A percentile compares a stretch with the other conserved stretches of the same genome.
phyloP scores from a whole-genome alignment of 1,140 invertebrate genomes.

The Phymastichus coffea region DNA sequence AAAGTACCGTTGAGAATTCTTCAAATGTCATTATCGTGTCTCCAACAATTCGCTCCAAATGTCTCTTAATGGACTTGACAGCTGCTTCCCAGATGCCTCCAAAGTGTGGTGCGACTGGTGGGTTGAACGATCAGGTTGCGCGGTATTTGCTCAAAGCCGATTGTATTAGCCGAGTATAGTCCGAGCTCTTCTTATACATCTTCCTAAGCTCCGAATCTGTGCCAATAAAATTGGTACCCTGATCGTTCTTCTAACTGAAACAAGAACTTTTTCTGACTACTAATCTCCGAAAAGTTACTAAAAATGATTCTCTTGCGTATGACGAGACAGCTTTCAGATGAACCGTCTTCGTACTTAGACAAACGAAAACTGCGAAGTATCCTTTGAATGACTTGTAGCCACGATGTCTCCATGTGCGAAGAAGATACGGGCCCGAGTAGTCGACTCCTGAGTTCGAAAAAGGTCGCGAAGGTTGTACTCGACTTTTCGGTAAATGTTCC shows the following conservation, averaged over 20 bases:
- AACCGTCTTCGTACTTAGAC: background rate
- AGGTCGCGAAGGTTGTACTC: background rate
- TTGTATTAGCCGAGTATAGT: background rate
- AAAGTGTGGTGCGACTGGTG: background rate
- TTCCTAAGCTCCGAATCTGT: background rate
- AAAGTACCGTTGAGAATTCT: too few species aligned
- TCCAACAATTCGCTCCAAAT: too few species aligned
- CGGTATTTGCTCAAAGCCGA: background rate
- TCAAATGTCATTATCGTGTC: too few species aligned
- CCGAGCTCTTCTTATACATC: background rate
- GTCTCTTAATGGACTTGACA: too few species aligned
- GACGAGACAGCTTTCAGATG: background rate
- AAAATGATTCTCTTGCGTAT: background rate
- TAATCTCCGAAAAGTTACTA: background rate
- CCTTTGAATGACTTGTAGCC: background rate
- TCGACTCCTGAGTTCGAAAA: background rate
- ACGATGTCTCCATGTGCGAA: background rate
- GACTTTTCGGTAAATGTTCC: background rate
- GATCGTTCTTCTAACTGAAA: background rate
- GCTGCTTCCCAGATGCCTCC: background rate
- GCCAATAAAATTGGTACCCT: background rate
- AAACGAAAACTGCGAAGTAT: background rate
- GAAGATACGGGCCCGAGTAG: background rate
- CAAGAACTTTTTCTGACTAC: background rate
- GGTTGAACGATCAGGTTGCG: background rate